phyloP scores from a whole-genome alignment of 2,888 invertebrate genomes.

The Plagodis dolabraria region DNA sequence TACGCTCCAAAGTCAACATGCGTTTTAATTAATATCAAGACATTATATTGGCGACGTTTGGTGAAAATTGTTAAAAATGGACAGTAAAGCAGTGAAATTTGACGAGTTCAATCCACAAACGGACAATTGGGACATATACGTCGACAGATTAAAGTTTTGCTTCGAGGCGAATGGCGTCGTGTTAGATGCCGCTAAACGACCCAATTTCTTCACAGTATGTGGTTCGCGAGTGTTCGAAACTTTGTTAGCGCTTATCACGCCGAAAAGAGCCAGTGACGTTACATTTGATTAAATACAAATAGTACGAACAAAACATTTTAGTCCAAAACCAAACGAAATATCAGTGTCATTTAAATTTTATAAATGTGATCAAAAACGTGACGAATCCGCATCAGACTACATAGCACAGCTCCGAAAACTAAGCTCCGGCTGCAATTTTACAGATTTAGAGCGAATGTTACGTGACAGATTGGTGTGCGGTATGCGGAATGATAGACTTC shows the following conservation, averaged over 20 bases:
- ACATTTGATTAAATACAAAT: not conserved
- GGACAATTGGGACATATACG: too few species aligned
- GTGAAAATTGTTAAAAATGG: too few species aligned
- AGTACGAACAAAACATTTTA: too few species aligned
- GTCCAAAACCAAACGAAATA: conserved; percentile 3
- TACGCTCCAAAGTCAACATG: too few species aligned
- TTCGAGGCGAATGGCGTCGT: too few species aligned
- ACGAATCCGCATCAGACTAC: conserved; percentile 1
- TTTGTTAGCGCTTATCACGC: not conserved
- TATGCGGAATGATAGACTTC: not conserved
- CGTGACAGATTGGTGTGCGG: not conserved
- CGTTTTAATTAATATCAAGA: too few species aligned
- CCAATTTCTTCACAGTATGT: conserved; percentile 4
- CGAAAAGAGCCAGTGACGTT: not conserved
- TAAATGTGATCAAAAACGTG: not conserved
- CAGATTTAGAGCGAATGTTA: not conserved
- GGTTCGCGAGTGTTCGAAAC: conserved; percentile 4
- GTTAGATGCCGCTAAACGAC: conserved; percentile 5
- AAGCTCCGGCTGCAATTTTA: conserved; percentile 1
- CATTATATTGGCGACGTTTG: too few species aligned
- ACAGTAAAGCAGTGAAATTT: too few species aligned
- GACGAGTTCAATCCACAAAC: too few species aligned
- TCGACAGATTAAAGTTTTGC: too few species aligned
- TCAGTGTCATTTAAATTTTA: too few species aligned
- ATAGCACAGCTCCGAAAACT: conserved; percentile 2